phyloP scores from a whole-genome alignment of 2,888 invertebrate species.

The Epistrophe grossulariae region DNA sequence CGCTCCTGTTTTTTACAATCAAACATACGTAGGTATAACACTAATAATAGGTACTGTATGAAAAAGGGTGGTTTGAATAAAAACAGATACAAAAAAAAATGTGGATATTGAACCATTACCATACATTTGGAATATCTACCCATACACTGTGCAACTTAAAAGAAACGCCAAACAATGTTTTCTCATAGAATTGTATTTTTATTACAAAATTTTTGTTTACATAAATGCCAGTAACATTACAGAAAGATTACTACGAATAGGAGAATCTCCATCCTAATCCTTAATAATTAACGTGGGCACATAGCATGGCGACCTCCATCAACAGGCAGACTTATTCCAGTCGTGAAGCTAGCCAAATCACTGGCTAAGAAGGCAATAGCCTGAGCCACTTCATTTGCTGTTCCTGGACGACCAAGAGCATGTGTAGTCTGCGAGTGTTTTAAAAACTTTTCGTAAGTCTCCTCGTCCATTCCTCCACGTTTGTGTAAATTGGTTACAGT shows the following conservation, averaged over 20 bases:
- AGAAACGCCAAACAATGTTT: too few species aligned
- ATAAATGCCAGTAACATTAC: background rate
- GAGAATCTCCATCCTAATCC: background rate
- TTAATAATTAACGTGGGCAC: slow-evolving; percentile 91
- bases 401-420: slow-evolving; percentile 94
- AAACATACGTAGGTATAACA: too few species aligned
- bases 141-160: too few species aligned
- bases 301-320: slow-evolving; percentile 98
- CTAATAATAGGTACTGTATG: too few species aligned
- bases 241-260: background rate
- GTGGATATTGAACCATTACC: too few species aligned
- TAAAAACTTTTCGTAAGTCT: slow-evolving; percentile 92
- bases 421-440: slow-evolving; percentile 94
- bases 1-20: too few species aligned
- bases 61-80: too few species aligned
- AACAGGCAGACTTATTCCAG: slow-evolving; percentile 94
- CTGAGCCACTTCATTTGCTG: slow-evolving; percentile 93
- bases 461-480: slow-evolving; percentile 92
- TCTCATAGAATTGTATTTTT: background rate
- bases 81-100: too few species aligned
- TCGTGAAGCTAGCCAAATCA: slow-evolving; percentile 94
- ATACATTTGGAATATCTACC: too few species aligned
- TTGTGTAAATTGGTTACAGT: slow-evolving; percentile 94
- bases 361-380: slow-evolving; percentile 97
- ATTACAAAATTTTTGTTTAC: background rate